These are phyloP conservation scores for Capitulum mitella DNA, from an alignment of 2,888 invertebrate genomes.

Conservation along the genomic window DNA sequence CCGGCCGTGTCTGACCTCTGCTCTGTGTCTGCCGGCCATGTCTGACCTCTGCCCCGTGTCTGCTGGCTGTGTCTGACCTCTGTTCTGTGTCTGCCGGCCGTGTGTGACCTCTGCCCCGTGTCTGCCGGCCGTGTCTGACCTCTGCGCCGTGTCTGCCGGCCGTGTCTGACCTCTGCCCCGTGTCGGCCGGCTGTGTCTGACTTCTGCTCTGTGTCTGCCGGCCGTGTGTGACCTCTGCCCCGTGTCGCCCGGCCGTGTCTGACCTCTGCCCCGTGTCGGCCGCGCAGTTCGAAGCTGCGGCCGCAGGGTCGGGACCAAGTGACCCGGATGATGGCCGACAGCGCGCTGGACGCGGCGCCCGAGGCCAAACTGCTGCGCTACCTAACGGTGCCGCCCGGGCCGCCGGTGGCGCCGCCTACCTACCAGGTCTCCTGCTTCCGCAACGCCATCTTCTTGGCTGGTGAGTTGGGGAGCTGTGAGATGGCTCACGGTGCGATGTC, in stretches of 20 bases:
- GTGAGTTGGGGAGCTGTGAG: background rate
- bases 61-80: too few species aligned
- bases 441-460: constrained; percentile 18
- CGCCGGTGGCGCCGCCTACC: constrained; percentile 13
- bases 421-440: constrained; percentile 3
- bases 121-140: too few species aligned
- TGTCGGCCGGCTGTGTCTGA: too few species aligned
- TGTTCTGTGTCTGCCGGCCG: too few species aligned
- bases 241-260: background rate
- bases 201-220: too few species aligned
- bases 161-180: too few species aligned
- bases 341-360: background rate
- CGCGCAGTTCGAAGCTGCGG: background rate
- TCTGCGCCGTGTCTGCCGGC: too few species aligned
- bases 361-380: background rate
- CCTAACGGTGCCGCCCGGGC: background rate
- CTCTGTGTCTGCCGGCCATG: too few species aligned
- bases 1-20: too few species aligned
- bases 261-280: background rate
- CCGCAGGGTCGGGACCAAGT: background rate
- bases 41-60: too few species aligned
- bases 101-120: too few species aligned
- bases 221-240: too few species aligned
- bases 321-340: background rate
- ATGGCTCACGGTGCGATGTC: background rate